Evolutionary conservation across 2,888 invertebrate genomes (phyloP).

Genomic region (Ceriagrion tenellum): DNA sequence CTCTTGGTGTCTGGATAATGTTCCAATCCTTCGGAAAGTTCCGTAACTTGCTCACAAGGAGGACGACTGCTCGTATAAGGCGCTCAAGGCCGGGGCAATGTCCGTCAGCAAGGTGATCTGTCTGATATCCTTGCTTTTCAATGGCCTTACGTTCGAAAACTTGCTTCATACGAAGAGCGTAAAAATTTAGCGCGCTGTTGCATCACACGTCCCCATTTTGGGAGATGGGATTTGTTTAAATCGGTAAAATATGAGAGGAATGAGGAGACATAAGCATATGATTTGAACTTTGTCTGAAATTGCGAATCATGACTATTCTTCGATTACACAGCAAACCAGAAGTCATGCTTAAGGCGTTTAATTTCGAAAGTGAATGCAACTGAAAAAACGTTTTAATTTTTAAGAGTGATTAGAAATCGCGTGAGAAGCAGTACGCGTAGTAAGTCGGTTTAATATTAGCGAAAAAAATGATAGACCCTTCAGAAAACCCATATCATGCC

Average conservation of each 20-base stretch:
- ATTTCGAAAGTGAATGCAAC: too few relatives aligned
- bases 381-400: too few relatives aligned
- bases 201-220: conserved; percentile 12
- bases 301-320: too few relatives aligned
- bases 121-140: background rate
- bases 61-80: background rate
- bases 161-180: background rate
- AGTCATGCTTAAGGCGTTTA: too few relatives aligned
- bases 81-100: conserved; percentile 19
- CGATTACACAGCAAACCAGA: too few relatives aligned
- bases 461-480: too few relatives aligned
- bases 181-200: background rate
- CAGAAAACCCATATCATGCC: too few relatives aligned
- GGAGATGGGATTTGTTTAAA: background rate
- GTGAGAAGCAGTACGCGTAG: too few relatives aligned
- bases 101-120: conserved; percentile 3
- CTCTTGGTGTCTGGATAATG: background rate
- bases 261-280: background rate
- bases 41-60: background rate
- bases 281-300: too few relatives aligned
- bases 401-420: too few relatives aligned
- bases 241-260: background rate
- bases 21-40: background rate
- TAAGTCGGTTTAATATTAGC: too few relatives aligned
- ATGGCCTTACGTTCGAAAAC: background rate